A percentile compares a stretch with the other conserved stretches of the same genome.
These are phyloP conservation scores for Arctia plantaginis DNA, from an alignment of 2,888 invertebrate genomes.

Conservation along the genomic window DNA sequence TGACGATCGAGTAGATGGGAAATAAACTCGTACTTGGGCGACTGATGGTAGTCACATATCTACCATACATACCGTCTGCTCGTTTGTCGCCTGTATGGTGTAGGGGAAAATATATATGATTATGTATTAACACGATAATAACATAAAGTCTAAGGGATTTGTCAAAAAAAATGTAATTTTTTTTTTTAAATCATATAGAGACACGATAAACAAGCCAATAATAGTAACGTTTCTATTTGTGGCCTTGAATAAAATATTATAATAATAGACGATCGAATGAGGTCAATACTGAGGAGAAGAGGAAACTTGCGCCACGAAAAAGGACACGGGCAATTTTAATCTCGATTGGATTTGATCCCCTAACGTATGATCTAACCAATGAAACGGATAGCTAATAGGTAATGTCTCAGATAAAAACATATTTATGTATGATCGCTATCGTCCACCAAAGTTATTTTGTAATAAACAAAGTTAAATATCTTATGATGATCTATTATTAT, in stretches of 20 bases:
- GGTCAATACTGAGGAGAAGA: slow-evolving; percentile 36
- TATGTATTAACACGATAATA: too few species aligned
- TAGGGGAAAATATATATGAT: too few species aligned
- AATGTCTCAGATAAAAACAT: slow-evolving; percentile 5
- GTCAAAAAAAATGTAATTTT: too few species aligned
- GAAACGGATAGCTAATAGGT: slow-evolving; percentile 5
- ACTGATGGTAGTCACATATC: too few species aligned
- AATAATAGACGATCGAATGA: slow-evolving; percentile 33
- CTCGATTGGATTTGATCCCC: slow-evolving; percentile 42
- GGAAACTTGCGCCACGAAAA: slow-evolving; percentile 49
- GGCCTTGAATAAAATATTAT: slow-evolving; percentile 15
- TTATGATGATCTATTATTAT: slow-evolving; percentile 61
- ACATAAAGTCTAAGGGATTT: too few species aligned
- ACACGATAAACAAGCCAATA: too few species aligned
- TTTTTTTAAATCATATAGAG: too few species aligned
- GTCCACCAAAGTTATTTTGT: slow-evolving; percentile 29
- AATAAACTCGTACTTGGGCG: too few species aligned
- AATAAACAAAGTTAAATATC: slow-evolving; percentile 46
- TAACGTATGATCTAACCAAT: slow-evolving; percentile 28
- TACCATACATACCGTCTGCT: too few species aligned
- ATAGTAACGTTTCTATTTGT: not conserved
- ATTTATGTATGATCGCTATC: slow-evolving; percentile 10
- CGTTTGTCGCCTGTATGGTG: too few species aligned
- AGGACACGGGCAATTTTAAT: slow-evolving; percentile 53
- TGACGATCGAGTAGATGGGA: too few species aligned